phyloP scores from a whole-genome alignment of 2,888 invertebrate species.

The Tenthredo scrophulariae region DNA sequence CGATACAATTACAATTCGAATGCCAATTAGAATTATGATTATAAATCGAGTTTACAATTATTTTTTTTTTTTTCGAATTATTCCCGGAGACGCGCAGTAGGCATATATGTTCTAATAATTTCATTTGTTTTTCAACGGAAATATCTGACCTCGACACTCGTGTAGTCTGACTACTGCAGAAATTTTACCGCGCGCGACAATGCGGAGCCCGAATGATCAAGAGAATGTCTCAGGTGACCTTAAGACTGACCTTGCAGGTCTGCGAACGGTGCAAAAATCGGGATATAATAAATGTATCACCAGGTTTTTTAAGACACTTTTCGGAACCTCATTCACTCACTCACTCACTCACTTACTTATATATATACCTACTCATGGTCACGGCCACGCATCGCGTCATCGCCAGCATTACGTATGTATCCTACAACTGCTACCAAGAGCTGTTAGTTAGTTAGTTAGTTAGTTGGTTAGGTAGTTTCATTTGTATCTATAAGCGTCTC shows the following conservation, averaged over 20 bases:
- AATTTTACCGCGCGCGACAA: not conserved
- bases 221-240: slow-evolving; percentile 42
- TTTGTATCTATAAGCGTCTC: not conserved
- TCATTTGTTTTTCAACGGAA: not conserved
- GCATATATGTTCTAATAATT: not conserved
- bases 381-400: slow-evolving; percentile 72
- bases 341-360: not conserved
- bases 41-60: not conserved
- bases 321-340: slow-evolving; percentile 17
- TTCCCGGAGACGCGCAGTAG: not conserved
- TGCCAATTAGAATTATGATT: no score
- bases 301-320: slow-evolving; percentile 12
- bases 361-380: slow-evolving; percentile 69
- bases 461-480: not conserved
- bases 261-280: not conserved
- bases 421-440: not conserved
- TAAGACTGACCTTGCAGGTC: slow-evolving; percentile 24
- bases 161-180: not conserved
- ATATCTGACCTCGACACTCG: not conserved
- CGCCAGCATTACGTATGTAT: slow-evolving; percentile 44
- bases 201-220: not conserved
- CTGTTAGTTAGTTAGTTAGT: not conserved
- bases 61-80: not conserved
- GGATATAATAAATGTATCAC: slow-evolving; percentile 6
- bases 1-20: no score